Conservation (phyloP, 1,140 invertebrate genomes). For the Lepidurus apus region DNA sequence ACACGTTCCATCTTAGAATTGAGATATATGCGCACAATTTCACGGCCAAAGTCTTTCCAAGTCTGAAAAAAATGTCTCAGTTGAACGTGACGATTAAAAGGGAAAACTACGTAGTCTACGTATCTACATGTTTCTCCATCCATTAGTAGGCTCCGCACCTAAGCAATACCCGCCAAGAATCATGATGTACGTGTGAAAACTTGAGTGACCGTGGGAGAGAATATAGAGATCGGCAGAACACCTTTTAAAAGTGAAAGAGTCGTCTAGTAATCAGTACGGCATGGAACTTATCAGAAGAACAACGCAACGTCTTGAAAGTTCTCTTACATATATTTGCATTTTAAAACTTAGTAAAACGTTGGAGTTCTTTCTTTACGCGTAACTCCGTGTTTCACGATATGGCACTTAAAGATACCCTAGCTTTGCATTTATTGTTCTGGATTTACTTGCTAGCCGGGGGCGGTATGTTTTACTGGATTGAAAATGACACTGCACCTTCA, state of each 20-base stretch:
- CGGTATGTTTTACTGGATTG: conserved; percentile 25
- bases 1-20: no score
- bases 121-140: not conserved
- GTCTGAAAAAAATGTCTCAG: no score
- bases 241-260: not conserved
- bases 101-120: not conserved
- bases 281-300: not conserved
- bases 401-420: conserved; percentile 10
- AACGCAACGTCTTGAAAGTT: not conserved
- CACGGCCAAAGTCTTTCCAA: no score
- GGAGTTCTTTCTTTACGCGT: not conserved
- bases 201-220: not conserved
- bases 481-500: not conserved
- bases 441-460: conserved; percentile 26
- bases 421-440: conserved; percentile 31
- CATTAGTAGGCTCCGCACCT: not conserved
- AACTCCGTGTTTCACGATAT: not conserved
- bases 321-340: not conserved
- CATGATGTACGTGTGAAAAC: conserved; percentile 8
- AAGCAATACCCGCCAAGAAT: not conserved
- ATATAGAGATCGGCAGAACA: not conserved
- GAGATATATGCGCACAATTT: no score
- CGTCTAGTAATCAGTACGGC: not conserved
- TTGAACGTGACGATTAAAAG: not conserved
- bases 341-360: not conserved